Evolutionary conservation across 1,140 invertebrate species (phyloP), one percentile per base, ranked within the genome.

Genomic region (Zophobas morio): DNA sequence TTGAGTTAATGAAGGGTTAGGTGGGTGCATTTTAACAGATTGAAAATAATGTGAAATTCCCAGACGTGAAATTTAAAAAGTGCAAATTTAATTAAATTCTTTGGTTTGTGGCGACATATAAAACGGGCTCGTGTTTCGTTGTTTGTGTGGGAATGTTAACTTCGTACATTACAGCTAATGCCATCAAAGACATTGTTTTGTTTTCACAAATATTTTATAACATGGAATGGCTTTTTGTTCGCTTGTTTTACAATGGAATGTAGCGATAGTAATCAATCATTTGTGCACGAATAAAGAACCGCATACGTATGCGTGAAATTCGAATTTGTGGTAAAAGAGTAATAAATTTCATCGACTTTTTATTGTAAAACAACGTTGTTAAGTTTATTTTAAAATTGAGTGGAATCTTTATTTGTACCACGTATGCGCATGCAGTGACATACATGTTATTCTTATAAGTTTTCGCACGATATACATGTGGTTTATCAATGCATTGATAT

Each of bases 191-290:
- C 54, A 33, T 57, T 33, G 54, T 57, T 57, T 33, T 57, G 54
- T 57, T 57, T 53, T 32, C 49, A 6, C 4, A 20, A 53, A 53
- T 57, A 57, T 57, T 57, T 57, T 57, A 57, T 57, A 57, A 57
- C 54, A 57, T 35, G 54, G 8, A 57, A 57, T 57, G 34, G 54
- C 54, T 35, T 34, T 57, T 57, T 57, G 33, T 35, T 57, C 3
- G 54, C 20, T 35, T 35, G 54, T 57, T 57, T 8, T 57, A 35
- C 33, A 57, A 20, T 57, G 20, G 33, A 57, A 57, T 57, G 2
- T 8, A 8, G 34, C 20, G n/a, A 20, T 35, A 35, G 54, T 34
- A 35, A 35, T 57, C 54, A 3, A 34, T 57, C 49, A 53, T 53
- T 53, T 53, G 49, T 53, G 49, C 49, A 6, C 49, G 49, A 20